phyloP scores from a whole-genome alignment of 2,797 vertebrate species.

The Hyperoplus immaculatus region DNA sequence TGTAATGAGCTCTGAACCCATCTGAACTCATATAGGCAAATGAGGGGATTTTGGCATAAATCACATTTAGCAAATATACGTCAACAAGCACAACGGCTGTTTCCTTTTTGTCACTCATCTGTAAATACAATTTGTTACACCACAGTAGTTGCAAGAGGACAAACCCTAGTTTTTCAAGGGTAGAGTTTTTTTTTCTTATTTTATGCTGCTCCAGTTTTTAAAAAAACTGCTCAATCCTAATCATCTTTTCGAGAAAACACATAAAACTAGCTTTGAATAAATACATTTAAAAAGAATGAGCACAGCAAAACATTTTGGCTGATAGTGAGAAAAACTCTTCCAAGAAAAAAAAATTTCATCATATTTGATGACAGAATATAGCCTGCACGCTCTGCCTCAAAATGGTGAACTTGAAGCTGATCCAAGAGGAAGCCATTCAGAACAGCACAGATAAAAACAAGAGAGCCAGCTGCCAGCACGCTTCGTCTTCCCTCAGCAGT shows the following conservation, averaged over 20 bases:
- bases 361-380: conserved; percentile 40
- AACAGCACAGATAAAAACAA: conserved; percentile 50
- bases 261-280: conserved; percentile 41
- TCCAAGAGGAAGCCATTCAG: conserved; percentile 60
- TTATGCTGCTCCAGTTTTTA: conserved; percentile 24
- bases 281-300: conserved; percentile 2
- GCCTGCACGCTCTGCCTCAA: conserved; percentile 31
- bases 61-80: no score
- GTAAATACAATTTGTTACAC: neutral
- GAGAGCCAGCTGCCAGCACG: conserved; percentile 45
- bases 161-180: neutral
- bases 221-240: conserved; percentile 42
- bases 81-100: no score
- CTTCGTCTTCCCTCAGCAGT: conserved; percentile 67
- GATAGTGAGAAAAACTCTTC: conserved; percentile 18
- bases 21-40: no score
- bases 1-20: no score
- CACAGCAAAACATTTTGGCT: conserved; percentile 40
- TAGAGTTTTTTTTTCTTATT: neutral
- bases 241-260: conserved; percentile 51
- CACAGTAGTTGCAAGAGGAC: neutral
- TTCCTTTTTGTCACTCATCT: no score
- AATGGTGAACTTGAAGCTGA: conserved; percentile 52
- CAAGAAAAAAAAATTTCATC: conserved; percentile 39
- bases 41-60: no score